A percentile compares a stretch with the other conserved stretches of the same genome.
phyloP scores from a whole-genome alignment of 2,797 vertebrate genomes.

The Tadarida brasiliensis region DNA sequence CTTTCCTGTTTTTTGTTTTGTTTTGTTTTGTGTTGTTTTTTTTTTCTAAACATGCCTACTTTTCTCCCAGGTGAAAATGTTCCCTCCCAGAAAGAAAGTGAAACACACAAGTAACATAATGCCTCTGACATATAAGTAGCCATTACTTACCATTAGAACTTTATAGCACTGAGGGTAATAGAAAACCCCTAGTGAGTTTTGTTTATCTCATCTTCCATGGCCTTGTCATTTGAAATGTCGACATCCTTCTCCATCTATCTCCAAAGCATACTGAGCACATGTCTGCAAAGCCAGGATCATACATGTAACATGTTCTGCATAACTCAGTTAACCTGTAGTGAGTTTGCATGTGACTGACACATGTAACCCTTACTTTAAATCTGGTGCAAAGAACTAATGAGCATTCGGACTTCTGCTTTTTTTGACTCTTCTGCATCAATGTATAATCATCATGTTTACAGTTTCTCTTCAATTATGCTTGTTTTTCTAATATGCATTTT shows the following conservation, averaged over 20 bases:
- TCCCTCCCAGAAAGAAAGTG: neutral
- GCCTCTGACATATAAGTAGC: neutral
- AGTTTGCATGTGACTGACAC: neutral
- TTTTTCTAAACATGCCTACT: neutral
- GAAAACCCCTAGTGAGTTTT: neutral
- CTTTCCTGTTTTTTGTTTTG: constrained; percentile 1
- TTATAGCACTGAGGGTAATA: neutral
- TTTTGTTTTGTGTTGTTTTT: neutral
- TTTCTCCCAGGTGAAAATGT: neutral
- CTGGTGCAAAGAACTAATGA: neutral
- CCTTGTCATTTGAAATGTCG: constrained; percentile 10
- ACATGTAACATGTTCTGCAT: neutral
- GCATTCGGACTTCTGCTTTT: neutral
- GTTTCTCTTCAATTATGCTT: neutral
- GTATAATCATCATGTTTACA: neutral
- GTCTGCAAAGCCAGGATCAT: neutral
- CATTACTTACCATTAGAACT: neutral
- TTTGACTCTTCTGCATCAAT: neutral
- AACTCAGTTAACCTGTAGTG: neutral
- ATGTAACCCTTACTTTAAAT: neutral
- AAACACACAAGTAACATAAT: neutral
- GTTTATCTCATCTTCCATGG: neutral
- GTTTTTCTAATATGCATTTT: neutral
- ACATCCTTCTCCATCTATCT: neutral
- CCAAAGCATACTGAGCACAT: neutral